Conservation (phyloP, 2,113 vertebrate species). For the Aythya baeri region DNA sequence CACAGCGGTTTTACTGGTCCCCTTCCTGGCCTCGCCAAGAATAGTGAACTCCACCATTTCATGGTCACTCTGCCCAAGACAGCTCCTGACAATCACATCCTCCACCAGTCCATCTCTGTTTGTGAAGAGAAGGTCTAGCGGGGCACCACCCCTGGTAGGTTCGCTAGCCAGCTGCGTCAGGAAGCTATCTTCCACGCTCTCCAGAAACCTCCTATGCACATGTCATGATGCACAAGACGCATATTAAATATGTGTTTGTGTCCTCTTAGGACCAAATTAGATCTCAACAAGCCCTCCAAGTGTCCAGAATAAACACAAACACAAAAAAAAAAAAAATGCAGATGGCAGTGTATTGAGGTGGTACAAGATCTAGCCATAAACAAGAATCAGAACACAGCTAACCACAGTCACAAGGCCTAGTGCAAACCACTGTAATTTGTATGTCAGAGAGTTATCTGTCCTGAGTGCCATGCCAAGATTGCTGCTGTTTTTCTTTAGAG, state of each 20-base stretch:
- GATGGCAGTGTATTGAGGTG: neutral
- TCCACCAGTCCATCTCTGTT: too few species aligned
- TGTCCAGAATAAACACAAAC: neutral
- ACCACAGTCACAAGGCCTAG: neutral
- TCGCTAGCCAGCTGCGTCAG: too few species aligned
- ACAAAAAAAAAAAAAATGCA: neutral
- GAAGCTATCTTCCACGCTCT: too few species aligned
- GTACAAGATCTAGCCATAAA: neutral
- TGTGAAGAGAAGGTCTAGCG: too few species aligned
- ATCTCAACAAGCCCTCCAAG: neutral
- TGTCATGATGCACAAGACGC: neutral
- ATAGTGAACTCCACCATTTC: too few species aligned
- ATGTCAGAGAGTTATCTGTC: neutral
- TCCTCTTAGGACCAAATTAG: neutral
- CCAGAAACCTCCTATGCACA: too few species aligned
- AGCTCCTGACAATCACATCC: too few species aligned
- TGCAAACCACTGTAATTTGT: neutral
- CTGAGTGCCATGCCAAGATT: neutral
- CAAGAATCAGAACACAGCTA: neutral
- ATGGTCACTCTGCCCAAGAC: too few species aligned
- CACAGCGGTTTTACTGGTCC: too few species aligned
- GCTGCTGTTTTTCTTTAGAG: neutral
- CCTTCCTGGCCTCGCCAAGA: too few species aligned
- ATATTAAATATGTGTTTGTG: neutral
- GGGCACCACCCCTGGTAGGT: too few species aligned